Conservation (phyloP, 1,140 invertebrate species). For the Latrodectus geometricus region DNA sequence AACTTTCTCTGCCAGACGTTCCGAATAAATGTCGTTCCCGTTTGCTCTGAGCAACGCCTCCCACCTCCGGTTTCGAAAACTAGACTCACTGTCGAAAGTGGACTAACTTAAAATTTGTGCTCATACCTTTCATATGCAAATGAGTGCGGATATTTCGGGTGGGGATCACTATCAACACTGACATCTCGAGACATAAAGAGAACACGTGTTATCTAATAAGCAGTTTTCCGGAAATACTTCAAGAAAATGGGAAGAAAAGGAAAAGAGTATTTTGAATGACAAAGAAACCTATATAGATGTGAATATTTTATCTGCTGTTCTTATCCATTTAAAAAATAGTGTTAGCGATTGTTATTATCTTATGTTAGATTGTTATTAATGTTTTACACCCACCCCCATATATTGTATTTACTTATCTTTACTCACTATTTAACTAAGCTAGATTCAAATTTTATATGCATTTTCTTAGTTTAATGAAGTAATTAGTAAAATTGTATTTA, state of each 20-base stretch:
- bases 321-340: too few species aligned
- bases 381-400: too few species aligned
- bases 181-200: neutral
- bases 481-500: too few species aligned
- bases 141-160: neutral
- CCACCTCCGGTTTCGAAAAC: neutral
- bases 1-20: slow-evolving; percentile 41
- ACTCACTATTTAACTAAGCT: too few species aligned
- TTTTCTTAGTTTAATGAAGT: too few species aligned
- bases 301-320: too few species aligned
- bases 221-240: neutral
- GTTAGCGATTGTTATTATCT: too few species aligned
- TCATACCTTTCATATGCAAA: neutral
- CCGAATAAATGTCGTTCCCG: neutral
- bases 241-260: neutral
- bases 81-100: neutral
- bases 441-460: too few species aligned
- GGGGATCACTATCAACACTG: neutral
- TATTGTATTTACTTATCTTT: too few species aligned
- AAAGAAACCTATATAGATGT: too few species aligned
- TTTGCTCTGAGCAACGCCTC: neutral
- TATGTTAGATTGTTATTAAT: too few species aligned
- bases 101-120: neutral
- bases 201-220: neutral
- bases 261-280: too few species aligned